Base-by-base conservation (phyloP, 2,888 invertebrate species). In the Melanophora roralis region DNA sequence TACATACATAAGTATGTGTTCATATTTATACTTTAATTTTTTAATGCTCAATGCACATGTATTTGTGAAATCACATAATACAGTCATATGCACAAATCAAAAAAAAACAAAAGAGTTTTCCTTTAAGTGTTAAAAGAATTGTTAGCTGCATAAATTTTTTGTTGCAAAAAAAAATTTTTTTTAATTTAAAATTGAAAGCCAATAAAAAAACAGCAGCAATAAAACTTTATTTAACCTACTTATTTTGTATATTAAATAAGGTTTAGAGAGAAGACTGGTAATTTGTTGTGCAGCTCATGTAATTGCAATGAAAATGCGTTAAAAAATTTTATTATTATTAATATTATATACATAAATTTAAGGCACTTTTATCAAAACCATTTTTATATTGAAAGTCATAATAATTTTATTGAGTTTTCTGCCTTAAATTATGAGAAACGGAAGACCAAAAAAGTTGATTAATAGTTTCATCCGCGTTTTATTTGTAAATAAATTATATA, bases 101-200 rank as follows among this genome's bases (percentile, higher is more conserved):
- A n/a, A 34, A 16, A 27, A 60, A 6, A 19, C 11, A 45, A 43
- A 38, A 16, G 23, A 64, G 27, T 27, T 27, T 27, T 5, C 6
- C 27, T 27, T 27, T 27, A 27, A 64, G 78, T 78, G 74, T 69
- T 78, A 74, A 78, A 78, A 65, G 74, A 68, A 78, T 74, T 74
- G 73, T 74, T 73, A 68, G 73, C 67, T 68, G 47, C 32, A 62
- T 32, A 62, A n/a, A n/a, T n/a, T n/a, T 55, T 73, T 73, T 73
- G 78, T 68, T 40, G 45, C 51, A 49, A 64, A 74, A 73, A 78
- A 78, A 78, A 43, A 36, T 73, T 49, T 23, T 68, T 55, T 67
- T 55, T 51, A 55, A 55, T 21, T 45, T 2, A 12, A 59, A 59
- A 55, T 27, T 36, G 8, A 51, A 59, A 38, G 27, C 34, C 32